Conservation (phyloP, 2,113 vertebrate species). For the Sylvicapra grimmia region DNA sequence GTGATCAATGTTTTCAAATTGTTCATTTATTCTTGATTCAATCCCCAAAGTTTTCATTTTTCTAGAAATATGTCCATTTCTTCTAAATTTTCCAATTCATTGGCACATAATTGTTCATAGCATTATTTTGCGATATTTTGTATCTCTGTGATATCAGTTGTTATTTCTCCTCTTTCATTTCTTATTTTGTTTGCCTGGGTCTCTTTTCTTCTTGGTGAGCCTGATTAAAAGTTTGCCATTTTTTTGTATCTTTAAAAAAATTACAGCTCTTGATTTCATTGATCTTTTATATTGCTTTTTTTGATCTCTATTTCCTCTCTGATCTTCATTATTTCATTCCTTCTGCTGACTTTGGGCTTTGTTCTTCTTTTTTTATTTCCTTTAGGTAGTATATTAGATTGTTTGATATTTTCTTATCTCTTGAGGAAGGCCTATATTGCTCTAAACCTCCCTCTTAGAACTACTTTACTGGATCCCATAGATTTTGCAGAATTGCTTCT, state of each 20-base stretch:
- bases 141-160: too few relatives aligned
- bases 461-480: background rate
- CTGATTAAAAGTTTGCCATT: too few relatives aligned
- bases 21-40: background rate
- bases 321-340: background rate
- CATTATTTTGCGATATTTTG: too few relatives aligned
- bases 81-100: too few relatives aligned
- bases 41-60: too few relatives aligned
- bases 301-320: background rate
- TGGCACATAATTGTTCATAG: too few relatives aligned
- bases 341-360: background rate
- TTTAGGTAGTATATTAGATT: background rate
- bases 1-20: background rate
- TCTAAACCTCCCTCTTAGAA: background rate
- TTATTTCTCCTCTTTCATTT: too few relatives aligned
- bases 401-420: background rate
- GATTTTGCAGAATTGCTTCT: background rate
- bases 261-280: background rate
- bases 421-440: background rate
- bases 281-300: background rate
- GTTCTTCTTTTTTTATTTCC: background rate
- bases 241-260: background rate
- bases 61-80: too few relatives aligned
- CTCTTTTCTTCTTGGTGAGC: too few relatives aligned
- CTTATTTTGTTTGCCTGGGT: too few relatives aligned